Conservation (phyloP, 2,113 vertebrate genomes). For the Leuciscus idus region DNA sequence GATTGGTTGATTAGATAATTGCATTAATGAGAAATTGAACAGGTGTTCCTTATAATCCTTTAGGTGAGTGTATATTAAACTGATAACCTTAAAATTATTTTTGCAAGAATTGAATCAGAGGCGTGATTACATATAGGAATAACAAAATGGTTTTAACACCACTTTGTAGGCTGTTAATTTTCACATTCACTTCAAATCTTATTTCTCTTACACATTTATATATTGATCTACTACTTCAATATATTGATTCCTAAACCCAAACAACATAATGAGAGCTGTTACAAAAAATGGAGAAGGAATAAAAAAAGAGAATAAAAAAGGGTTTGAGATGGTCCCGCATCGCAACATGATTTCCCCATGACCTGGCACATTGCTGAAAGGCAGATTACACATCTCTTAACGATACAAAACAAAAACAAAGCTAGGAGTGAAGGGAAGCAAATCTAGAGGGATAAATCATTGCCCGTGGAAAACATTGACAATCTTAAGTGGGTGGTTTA, state of each 20-base stretch:
- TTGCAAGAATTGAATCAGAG: neutral
- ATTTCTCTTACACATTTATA: neutral
- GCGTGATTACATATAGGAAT: neutral
- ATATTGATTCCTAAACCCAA: neutral
- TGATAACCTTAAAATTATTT: neutral
- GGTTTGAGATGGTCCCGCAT: neutral
- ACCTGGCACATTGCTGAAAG: neutral
- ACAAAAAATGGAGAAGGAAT: neutral
- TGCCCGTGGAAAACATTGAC: constrained; percentile 55
- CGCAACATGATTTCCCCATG: constrained; percentile 31
- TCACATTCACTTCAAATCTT: neutral
- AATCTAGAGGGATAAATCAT: constrained; percentile 66
- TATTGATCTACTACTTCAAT: neutral
- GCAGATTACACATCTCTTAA: constrained; percentile 19
- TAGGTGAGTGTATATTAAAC: too few species aligned
- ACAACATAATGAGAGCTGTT: neutral
- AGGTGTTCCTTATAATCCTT: too few species aligned
- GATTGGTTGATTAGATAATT: too few species aligned
- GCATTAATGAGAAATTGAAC: too few species aligned
- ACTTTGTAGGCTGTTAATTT: neutral
- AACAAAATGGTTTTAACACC: neutral
- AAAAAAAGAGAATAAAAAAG: neutral
- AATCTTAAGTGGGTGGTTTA: constrained; percentile 55
- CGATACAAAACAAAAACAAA: constrained; percentile 1
- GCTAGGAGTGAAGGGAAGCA: constrained; percentile 50